These are phyloP conservation scores for Coecobrya sp. DNA, from an alignment of 2,888 invertebrate genomes.

Conservation along the genomic window DNA sequence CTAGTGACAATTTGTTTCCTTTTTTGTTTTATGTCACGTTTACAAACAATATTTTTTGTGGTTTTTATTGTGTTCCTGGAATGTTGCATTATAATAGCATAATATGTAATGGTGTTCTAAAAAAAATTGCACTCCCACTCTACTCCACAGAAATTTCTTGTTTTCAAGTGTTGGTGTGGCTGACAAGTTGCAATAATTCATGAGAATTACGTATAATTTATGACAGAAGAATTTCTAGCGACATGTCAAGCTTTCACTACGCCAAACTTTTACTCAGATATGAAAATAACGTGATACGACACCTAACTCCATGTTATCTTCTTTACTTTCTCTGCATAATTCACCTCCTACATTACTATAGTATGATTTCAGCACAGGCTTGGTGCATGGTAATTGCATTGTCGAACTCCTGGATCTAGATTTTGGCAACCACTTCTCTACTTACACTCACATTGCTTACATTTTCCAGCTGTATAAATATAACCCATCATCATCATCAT, in stretches of 20 bases:
- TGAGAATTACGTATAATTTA: slow-evolving; percentile 25
- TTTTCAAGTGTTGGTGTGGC: neutral
- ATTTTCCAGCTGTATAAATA: neutral
- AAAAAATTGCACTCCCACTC: neutral
- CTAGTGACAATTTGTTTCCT: slow-evolving; percentile 52
- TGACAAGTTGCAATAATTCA: slow-evolving; percentile 55
- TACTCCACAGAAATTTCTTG: neutral
- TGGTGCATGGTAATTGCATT: neutral
- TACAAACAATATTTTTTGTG: neutral
- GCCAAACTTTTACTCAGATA: neutral
- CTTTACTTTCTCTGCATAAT: slow-evolving; percentile 21
- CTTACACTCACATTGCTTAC: neutral
- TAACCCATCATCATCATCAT: neutral
- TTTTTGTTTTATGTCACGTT: slow-evolving; percentile 16
- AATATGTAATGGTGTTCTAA: neutral
- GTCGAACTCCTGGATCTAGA: neutral
- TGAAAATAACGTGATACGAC: neutral
- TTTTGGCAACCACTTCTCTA: neutral
- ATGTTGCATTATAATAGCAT: neutral
- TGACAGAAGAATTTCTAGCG: neutral
- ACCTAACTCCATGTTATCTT: neutral
- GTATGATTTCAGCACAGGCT: slow-evolving; percentile 16
- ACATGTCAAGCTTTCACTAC: neutral
- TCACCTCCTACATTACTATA: too few relatives aligned
- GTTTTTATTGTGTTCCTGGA: slow-evolving; percentile 6